A percentile compares a stretch with the other conserved stretches of the same genome.
Evolutionary conservation across 2,797 vertebrate species (phyloP).

Genomic region (Hapalemur alaotrensis): DNA sequence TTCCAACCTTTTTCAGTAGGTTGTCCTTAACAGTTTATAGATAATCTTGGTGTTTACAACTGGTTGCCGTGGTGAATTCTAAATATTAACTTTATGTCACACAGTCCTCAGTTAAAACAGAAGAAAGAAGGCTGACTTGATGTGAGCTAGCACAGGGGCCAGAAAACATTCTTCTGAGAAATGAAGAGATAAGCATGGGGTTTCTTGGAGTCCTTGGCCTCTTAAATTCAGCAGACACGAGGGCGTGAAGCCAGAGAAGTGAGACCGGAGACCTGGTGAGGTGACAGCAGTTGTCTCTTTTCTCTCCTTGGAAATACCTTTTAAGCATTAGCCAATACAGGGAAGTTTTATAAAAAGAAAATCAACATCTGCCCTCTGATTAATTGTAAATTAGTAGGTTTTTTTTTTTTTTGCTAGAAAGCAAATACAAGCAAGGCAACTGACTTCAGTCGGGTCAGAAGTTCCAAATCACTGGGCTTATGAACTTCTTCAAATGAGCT

Average conservation of each 20-base stretch:
- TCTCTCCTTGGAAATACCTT: neutral
- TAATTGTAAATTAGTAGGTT: neutral
- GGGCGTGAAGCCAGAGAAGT: neutral
- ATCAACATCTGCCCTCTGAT: neutral
- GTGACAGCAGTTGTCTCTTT: neutral
- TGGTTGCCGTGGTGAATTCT: neutral
- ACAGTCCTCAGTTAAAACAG: neutral
- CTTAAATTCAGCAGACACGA: neutral
- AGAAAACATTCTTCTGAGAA: neutral
- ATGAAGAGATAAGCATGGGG: neutral
- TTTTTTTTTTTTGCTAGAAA: neutral
- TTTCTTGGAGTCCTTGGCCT: neutral
- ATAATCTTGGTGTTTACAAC: neutral
- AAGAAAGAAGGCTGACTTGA: neutral
- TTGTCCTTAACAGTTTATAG: neutral
- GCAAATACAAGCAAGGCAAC: neutral
- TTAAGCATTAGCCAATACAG: neutral
- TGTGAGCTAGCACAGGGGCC: neutral
- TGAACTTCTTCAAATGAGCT: neutral
- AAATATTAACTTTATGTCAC: slow-evolving; percentile 28
- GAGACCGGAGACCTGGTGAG: neutral
- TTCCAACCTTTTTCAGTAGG: neutral
- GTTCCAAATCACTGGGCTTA: neutral
- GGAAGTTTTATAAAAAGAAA: neutral
- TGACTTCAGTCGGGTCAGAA: neutral